Evolutionary conservation across 2,797 vertebrate genomes (phyloP).

Genomic region (Perodicticus potto): DNA sequence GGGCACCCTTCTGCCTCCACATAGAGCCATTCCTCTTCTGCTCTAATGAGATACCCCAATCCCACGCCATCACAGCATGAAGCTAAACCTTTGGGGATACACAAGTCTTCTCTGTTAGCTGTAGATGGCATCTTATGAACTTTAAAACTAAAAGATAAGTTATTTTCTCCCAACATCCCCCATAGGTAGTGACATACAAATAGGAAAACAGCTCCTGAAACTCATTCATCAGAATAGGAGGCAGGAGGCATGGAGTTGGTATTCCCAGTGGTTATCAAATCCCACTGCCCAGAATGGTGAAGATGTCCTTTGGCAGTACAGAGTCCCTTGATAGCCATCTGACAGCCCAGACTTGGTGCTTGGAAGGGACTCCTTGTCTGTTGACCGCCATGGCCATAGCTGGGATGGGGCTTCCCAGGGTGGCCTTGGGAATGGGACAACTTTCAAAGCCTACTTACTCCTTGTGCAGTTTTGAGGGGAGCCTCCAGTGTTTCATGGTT

Average conservation of each 20-base stretch:
- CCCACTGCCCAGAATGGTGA: background rate
- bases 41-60: background rate
- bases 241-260: background rate
- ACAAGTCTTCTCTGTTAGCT: background rate
- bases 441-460: background rate
- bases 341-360: background rate
- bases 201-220: background rate
- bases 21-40: background rate
- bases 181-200: background rate
- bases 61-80: background rate
- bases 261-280: rapidly evolving
- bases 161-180: background rate
- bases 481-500: background rate
- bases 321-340: background rate
- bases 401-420: background rate
- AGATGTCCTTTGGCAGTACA: background rate
- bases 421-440: background rate
- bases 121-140: background rate
- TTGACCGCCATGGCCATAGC: background rate
- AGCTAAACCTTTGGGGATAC: background rate
- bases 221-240: background rate
- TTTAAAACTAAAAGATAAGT: background rate
- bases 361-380: background rate
- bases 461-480: background rate
- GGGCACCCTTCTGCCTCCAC: background rate